Evolutionary conservation across 1,140 invertebrate genomes (phyloP), one percentile per base, ranked within the genome.

Genomic region (Leptestheria dahalacensis): DNA sequence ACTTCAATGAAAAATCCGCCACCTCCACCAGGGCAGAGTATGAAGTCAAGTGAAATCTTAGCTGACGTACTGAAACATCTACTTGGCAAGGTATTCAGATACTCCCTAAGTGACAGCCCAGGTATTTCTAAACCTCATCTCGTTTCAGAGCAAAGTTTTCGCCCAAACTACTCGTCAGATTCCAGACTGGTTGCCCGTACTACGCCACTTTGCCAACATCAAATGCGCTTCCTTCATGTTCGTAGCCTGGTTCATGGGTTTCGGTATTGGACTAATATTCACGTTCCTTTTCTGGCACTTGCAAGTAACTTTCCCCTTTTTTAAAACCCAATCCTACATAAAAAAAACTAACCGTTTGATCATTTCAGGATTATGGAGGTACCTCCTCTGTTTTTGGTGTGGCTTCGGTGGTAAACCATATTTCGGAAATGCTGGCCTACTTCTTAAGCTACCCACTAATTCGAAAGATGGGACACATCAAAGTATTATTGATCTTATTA

Each of bases 211-310:
- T 71, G 86, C 86, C 64, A 90, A 91, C 70, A 68, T 91, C 12
- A 91, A 93, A 68, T 92, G 91, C 60, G 84, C 85, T 1, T 88
- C 92, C 0, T 97, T 98, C 69, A 79, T 99, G 9, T 90, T 97
- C 67, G 89, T 97, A 0, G 87, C 93, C 20, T 97, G 94, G 91
- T 95, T 93, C 73, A 96, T 99, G 92, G 96, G 96, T 51, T 94
- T 97, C 69, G 96, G 96, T n/a, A 96, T 98, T 66, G 96, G 96
- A 1, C 76, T 99, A 62, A 96, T 98, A 60, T 99, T 99, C 73
- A 96, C 95, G 1, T 99, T 99, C 74, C 82, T 99, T 21, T 99
- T 98, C 74, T 99, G 96, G 96, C 95, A 99, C 76, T 78, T 99
- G 33, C 90, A 81, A 69, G 74, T 75, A 57, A 60, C n/a, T 1